Evolutionary conservation across 2,888 invertebrate genomes (phyloP), one percentile per base, ranked within the genome.

Genomic region (Ennomos fuscantarius): DNA sequence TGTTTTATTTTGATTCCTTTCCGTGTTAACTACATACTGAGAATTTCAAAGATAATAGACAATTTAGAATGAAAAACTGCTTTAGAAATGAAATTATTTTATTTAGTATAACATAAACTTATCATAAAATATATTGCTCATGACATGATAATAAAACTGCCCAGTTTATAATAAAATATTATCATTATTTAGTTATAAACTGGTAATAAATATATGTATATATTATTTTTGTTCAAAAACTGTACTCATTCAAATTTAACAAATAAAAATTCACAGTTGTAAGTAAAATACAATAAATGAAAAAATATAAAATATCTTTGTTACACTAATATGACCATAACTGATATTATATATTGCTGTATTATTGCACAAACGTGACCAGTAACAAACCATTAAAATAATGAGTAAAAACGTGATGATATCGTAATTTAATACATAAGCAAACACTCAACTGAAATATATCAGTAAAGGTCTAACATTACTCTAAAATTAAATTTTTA

Each of bases 361-460:
- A 42, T 42, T 51, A 51, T 56, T 57, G 52, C 52, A 57, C 57
- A 52, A 47, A 34, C 50, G 41, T 45, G 36, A 46, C 31, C 33
- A 31, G 47, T 57, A 56, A 56, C 45, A 41, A 45, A 44, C 31
- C 12, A 51, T 24, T 37, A 24, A 37, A 41, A 31, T 32, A 43
- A 50, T 42, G 39, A 46, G 35, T 51, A 46, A 50, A 55, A 57
- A 47, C 43, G 39, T 48, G 43, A 46, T 48, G 10, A 48, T 6
- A 24, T 24, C 24, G 5, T 6, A 24, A 24, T 24, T 24, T n/a
- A 24, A 24, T 3, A 24, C 24, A 6, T 24, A 24, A 42, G 8
- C 1, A 32, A 43, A 11, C 24, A 11, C 8, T 11, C 15, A 32
- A 6, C n/a, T 32, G 32, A 43, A 32, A 43, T 8, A 32, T 43